Percentiles rank a stretch among this genome's conserved stretches.
These are phyloP conservation scores for Stictonetta naevosa DNA, from an alignment of 2,113 vertebrate species.

Conservation along the genomic window DNA sequence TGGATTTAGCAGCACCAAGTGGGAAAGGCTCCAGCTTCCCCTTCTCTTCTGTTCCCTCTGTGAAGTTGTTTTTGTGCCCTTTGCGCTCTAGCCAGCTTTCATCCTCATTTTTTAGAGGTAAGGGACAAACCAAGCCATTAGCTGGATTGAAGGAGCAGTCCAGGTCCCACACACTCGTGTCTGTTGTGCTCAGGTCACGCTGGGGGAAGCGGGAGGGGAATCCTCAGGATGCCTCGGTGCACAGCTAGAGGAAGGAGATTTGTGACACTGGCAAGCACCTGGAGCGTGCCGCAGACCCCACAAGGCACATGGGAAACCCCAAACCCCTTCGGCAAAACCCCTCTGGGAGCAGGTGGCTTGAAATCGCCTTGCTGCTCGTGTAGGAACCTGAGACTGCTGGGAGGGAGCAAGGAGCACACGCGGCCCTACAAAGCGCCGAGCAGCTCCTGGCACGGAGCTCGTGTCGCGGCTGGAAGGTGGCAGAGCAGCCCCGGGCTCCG, in stretches of 20 bases:
- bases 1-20: background rate
- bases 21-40: background rate
- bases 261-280: rapidly evolving
- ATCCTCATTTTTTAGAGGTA: background rate
- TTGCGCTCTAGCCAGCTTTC: background rate
- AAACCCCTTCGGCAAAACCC: background rate
- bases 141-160: background rate
- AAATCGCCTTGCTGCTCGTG: background rate
- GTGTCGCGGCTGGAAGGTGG: background rate
- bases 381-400: rapidly evolving
- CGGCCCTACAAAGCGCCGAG: background rate
- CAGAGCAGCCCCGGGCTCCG: background rate
- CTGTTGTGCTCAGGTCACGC: background rate
- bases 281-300: too few relatives aligned
- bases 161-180: background rate
- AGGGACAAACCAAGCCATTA: background rate
- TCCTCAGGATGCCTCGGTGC: background rate
- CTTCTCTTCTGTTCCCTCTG: background rate
- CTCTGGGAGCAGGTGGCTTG: background rate
- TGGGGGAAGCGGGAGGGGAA: background rate
- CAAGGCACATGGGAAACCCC: background rate
- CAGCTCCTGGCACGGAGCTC: background rate
- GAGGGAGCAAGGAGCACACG: rapidly evolving
- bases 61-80: background rate
- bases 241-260: background rate